Conservation (phyloP, 2,113 vertebrate species). For the Sterna hirundo region DNA sequence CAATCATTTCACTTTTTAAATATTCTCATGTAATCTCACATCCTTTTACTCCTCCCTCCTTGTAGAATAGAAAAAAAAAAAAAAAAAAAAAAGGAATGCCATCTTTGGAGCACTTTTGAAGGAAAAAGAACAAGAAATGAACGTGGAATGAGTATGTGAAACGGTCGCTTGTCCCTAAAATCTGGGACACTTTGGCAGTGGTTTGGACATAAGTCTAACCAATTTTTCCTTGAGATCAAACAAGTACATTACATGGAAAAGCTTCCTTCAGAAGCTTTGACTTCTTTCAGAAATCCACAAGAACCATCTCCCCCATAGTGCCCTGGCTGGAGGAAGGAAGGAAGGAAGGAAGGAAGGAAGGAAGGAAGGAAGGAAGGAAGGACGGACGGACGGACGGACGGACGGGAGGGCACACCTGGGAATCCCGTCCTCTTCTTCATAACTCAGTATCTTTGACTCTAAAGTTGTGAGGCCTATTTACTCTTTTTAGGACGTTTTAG, state of each 20-base stretch:
- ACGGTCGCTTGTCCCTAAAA: background rate
- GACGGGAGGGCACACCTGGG: background rate
- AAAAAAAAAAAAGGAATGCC: background rate
- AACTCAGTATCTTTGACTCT: background rate
- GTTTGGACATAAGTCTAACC: background rate
- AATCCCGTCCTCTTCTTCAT: background rate
- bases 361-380: background rate
- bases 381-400: background rate
- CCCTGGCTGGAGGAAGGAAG: background rate
- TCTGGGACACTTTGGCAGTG: background rate
- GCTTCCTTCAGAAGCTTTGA: background rate
- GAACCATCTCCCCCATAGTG: accelerated
- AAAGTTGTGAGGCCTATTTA: background rate
- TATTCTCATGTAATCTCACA: background rate
- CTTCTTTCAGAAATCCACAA: background rate
- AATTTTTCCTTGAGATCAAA: background rate
- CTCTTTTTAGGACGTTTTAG: background rate
- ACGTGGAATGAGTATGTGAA: background rate
- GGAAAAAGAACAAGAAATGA: background rate
- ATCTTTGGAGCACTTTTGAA: background rate
- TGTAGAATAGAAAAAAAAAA: background rate
- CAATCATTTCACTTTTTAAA: background rate
- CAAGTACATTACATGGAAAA: background rate
- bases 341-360: background rate
- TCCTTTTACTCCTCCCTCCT: background rate